These are phyloP conservation scores for Oreohelix idahoensis DNA, from an alignment of 1,140 invertebrate species.

Conservation along the genomic window DNA sequence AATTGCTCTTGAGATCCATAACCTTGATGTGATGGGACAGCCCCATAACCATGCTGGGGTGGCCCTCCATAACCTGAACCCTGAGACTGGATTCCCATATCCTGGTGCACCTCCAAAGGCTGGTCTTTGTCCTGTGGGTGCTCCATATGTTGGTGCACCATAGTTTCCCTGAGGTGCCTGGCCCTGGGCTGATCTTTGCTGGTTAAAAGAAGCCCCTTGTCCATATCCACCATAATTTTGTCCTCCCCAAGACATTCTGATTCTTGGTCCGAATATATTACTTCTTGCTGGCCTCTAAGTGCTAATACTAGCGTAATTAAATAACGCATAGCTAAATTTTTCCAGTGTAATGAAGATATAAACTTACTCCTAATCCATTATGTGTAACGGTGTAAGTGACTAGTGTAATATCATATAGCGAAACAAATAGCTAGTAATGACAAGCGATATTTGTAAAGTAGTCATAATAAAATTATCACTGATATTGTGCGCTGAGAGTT, in stretches of 20 bases:
- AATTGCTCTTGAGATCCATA: background rate
- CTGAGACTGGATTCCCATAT: conserved; percentile 45
- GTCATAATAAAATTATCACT: too few species aligned
- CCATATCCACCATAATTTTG: conserved; percentile 39
- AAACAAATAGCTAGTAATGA: too few species aligned
- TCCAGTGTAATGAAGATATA: too few species aligned
- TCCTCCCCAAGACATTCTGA: background rate
- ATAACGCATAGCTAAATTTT: too few species aligned
- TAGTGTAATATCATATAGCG: too few species aligned
- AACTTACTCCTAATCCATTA: too few species aligned
- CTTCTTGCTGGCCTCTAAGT: too few species aligned
- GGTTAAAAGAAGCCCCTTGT: background rate
- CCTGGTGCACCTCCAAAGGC: background rate
- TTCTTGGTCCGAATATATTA: too few species aligned
- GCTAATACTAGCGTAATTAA: too few species aligned
- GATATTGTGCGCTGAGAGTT: too few species aligned
- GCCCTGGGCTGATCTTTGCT: conserved; percentile 15
- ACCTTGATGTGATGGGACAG: conserved; percentile 6
- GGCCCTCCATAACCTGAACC: conserved; percentile 33
- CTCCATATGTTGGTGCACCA: conserved; percentile 23
- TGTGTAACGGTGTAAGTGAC: too few species aligned
- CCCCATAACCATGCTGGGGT: conserved; percentile 30
- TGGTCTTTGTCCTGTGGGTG: conserved; percentile 26
- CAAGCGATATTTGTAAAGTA: too few species aligned
- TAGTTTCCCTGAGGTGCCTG: conserved; percentile 35